phyloP scores from a whole-genome alignment of 1,140 invertebrate species.

The Globodera ellingtonae region DNA sequence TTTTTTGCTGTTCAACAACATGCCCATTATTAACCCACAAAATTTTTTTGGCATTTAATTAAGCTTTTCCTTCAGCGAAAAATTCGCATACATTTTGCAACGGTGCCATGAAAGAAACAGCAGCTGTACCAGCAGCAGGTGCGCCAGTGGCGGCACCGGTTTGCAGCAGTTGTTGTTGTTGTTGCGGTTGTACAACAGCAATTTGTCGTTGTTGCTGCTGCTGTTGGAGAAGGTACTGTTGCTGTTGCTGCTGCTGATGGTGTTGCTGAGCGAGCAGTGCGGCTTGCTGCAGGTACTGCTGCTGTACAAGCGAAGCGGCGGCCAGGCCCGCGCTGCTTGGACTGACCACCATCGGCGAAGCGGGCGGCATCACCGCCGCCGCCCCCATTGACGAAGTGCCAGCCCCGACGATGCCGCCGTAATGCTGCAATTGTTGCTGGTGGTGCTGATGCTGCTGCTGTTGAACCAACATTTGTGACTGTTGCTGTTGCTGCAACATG shows the following conservation, averaged over 20 bases:
- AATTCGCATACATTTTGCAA: too few relatives aligned
- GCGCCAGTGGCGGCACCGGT: background rate
- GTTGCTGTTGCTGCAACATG: background rate
- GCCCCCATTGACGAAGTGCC: background rate
- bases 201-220: background rate
- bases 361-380: background rate
- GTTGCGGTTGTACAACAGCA: background rate
- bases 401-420: too few relatives aligned
- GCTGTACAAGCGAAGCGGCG: constrained; percentile 4
- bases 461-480: background rate
- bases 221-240: background rate
- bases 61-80: too few relatives aligned
- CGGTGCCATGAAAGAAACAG: too few relatives aligned
- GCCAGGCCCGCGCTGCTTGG: constrained; percentile 5
- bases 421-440: constrained; percentile 10
- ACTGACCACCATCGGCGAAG: background rate
- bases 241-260: constrained; percentile 16
- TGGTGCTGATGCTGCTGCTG: background rate
- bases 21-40: too few relatives aligned
- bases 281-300: constrained; percentile 17
- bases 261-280: constrained; percentile 30
- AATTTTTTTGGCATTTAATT: too few relatives aligned
- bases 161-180: constrained; percentile 10
- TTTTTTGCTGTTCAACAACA: too few relatives aligned
- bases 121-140: too few relatives aligned